These are phyloP conservation scores for Anguilla anguilla DNA, from an alignment of 2,797 vertebrate species.

Conservation along the genomic window DNA sequence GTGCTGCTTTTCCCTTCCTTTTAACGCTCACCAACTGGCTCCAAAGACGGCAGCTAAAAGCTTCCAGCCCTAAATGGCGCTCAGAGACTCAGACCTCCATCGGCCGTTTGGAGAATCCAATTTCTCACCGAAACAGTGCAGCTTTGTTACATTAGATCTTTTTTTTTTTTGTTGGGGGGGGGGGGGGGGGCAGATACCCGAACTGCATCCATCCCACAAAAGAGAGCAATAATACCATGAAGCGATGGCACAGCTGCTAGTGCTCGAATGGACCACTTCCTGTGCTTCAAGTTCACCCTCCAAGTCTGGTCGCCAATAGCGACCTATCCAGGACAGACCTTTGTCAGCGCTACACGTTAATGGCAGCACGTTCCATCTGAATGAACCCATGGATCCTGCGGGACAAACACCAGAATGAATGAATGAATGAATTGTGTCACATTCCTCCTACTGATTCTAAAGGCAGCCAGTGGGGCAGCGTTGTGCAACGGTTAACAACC, in stretches of 20 bases:
- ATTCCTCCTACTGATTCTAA: no score
- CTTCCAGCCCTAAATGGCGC: neutral
- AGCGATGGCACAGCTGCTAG: slow-evolving; percentile 28
- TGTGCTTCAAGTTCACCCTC: slow-evolving; percentile 23
- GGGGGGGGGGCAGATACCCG: neutral
- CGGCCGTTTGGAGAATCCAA: neutral
- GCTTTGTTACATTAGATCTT: neutral
- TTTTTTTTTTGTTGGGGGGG: no score
- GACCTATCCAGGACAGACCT: slow-evolving; percentile 12
- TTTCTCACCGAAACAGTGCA: slow-evolving; percentile 4
- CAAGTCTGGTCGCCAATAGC: slow-evolving; percentile 32
- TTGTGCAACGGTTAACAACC: neutral
- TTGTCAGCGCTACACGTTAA: neutral
- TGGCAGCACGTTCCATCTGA: neutral
- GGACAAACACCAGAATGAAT: no score
- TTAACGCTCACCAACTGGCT: slow-evolving; percentile 17
- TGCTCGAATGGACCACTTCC: slow-evolving; percentile 28
- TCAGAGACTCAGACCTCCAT: neutral
- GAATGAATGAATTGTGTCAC: neutral
- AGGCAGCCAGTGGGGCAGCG: neutral
- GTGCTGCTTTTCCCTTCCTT: neutral
- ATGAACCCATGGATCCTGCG: neutral
- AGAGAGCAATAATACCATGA: slow-evolving; percentile 27
- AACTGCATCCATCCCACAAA: neutral
- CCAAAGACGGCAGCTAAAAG: neutral